Evolutionary conservation across 2,113 vertebrate species (phyloP), one percentile per base, ranked within the genome.

Genomic region (Scomber japonicus): DNA sequence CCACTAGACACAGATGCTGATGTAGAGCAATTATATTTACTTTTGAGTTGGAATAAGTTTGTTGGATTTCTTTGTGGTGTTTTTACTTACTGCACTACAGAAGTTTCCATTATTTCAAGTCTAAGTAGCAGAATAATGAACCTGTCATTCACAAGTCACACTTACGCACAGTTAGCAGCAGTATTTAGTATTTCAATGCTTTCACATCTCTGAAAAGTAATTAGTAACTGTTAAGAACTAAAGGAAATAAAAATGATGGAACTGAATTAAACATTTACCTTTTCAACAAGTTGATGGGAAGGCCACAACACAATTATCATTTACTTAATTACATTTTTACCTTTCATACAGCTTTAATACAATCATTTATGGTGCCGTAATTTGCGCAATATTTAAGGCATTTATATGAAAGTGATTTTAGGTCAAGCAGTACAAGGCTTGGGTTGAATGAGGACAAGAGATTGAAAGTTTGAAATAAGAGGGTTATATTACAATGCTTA

Each of bases 401-500:
- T 35, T 76, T 30, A 63, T 55, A 2, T 53, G 9, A 53, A 67
- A 61, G 19, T 55, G 62, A 14, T 45, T 35, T 19, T 17, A 78
- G 56, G 50, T 72, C 63, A 64, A 59, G 46, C 62, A 17, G 50
- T n/a, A 44, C 30, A 64, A 74, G 16, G 85, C 55, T 30, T 61
- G 30, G 21, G 40, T 40, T 66, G 46, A 57, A 70, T 9, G 55
- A 75, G 51, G 51, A 54, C 35, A 54, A 56, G 31, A 57, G 24
- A 53, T 10, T 49, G 30, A 64, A 77, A 82, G 59, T 63, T 64
- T 11, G 24, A 53, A 75, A 72, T 27, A 78, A 57, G 24, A 75
- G 49, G 68, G 51, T 63, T 75, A 16, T 63, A 81, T 83, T 71
- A 48, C 59, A 11, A 15, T 24, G 60, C 69, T 75, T 72, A 75